Conservation (phyloP, 2,888 invertebrate genomes). For the Galerucella nymphaeae region DNA sequence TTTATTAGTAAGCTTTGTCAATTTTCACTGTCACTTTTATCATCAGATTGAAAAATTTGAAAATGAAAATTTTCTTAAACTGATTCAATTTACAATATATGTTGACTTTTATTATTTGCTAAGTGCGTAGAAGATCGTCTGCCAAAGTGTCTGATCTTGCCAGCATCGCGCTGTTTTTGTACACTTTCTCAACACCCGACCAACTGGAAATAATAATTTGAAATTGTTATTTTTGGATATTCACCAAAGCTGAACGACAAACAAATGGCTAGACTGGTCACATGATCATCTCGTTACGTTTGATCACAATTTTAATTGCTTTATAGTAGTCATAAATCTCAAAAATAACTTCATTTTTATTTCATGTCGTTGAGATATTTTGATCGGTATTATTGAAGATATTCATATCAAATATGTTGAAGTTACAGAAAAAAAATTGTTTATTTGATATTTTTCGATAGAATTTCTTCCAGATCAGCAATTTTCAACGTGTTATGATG, state of each 20-base stretch:
- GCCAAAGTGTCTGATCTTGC: slow-evolving; percentile 15
- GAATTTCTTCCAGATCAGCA: too few relatives aligned
- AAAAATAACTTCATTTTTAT: not conserved
- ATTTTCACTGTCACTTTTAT: not conserved
- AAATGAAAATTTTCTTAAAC: not conserved
- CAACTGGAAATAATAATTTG: slow-evolving; percentile 22
- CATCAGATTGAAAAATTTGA: not conserved
- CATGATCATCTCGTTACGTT: slow-evolving; percentile 17
- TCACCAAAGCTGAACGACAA: slow-evolving; percentile 16
- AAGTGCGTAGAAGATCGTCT: slow-evolving; percentile 11
- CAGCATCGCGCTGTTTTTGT: slow-evolving; percentile 7
- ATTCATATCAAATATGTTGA: too few relatives aligned
- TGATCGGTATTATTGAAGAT: not conserved
- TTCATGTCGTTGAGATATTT: not conserved
- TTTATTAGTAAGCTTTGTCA: too few relatives aligned
- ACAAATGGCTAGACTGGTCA: slow-evolving; percentile 26
- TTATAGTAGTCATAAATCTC: slow-evolving; percentile 1
- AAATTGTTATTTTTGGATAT: slow-evolving; percentile 25
- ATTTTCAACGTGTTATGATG: too few relatives aligned
- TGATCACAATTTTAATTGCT: slow-evolving; percentile 11
- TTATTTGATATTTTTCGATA: too few relatives aligned
- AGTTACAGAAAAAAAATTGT: too few relatives aligned
- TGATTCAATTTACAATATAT: not conserved
- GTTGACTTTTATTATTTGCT: not conserved
- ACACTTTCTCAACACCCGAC: not conserved